Conservation (phyloP, 2,113 vertebrate genomes). For the Arenaria interpres region DNA sequence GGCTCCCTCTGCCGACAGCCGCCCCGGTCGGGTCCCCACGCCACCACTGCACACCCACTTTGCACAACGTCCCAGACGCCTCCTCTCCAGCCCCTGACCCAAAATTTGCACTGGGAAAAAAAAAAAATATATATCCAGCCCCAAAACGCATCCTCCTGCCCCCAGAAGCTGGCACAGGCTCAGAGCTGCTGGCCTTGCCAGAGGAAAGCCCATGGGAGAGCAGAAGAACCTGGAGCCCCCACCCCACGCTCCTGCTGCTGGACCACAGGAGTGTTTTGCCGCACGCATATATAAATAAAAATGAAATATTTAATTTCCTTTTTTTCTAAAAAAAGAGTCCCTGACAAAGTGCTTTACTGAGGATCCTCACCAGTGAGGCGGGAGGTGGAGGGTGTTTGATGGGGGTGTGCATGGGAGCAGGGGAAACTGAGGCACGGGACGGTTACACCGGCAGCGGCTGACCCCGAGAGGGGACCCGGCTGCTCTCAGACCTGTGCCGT, state of each 20-base stretch:
- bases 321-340: neutral
- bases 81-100: neutral
- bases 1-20: conserved; percentile 4
- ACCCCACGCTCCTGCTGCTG: rapidly evolving
- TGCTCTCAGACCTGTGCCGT: neutral
- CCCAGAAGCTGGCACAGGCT: neutral
- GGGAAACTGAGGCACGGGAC: neutral
- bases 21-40: rapidly evolving
- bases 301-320: conserved; percentile 3
- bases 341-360: neutral
- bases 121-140: neutral
- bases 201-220: neutral
- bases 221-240: neutral
- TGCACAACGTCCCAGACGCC: rapidly evolving
- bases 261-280: rapidly evolving
- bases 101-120: neutral
- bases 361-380: rapidly evolving
- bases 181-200: neutral
- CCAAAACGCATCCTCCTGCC: neutral
- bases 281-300: neutral
- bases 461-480: neutral
- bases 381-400: neutral
- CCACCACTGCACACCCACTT: rapidly evolving
- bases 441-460: rapidly evolving
- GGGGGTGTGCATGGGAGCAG: too few relatives aligned